Evolutionary conservation across 2,113 vertebrate species (phyloP).

Genomic region (Barnardius zonarius): DNA sequence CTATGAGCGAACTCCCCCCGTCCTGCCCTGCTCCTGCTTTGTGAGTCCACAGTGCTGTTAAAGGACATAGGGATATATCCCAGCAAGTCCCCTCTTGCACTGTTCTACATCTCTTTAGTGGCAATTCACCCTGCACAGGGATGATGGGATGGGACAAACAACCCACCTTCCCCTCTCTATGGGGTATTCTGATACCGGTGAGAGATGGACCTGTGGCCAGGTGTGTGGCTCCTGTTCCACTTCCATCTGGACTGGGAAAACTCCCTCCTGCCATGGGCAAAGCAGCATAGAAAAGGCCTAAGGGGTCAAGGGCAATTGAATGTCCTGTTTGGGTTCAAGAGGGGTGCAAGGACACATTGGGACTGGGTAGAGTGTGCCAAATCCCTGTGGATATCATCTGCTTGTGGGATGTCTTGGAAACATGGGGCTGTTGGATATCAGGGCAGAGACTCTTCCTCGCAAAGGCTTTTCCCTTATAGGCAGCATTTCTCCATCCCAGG

Average conservation of each 20-base stretch:
- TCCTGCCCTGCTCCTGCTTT: too few species aligned
- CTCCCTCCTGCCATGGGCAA: rapidly evolving
- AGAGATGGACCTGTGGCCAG: background rate
- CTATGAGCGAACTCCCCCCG: background rate
- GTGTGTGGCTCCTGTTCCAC: background rate
- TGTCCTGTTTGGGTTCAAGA: background rate
- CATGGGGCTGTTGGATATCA: background rate
- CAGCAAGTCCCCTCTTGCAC: background rate
- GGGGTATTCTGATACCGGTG: background rate
- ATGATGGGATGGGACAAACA: background rate
- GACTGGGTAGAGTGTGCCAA: rapidly evolving
- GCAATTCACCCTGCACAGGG: background rate
- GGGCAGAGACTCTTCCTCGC: background rate
- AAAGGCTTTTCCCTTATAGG: background rate
- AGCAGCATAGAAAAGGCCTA: background rate
- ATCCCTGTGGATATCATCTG: background rate
- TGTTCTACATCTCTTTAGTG: background rate
- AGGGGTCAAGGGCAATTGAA: background rate
- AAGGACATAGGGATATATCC: background rate
- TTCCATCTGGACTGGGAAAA: background rate
- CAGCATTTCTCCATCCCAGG: background rate
- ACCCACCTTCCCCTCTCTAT: background rate
- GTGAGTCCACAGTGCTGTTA: background rate
- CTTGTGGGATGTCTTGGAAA: rapidly evolving
- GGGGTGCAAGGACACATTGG: rapidly evolving